A percentile compares a stretch with the other conserved stretches of the same genome.
These are phyloP conservation scores for Sycophila sp. DNA, from an alignment of 1,140 invertebrate species.

Conservation along the genomic window DNA sequence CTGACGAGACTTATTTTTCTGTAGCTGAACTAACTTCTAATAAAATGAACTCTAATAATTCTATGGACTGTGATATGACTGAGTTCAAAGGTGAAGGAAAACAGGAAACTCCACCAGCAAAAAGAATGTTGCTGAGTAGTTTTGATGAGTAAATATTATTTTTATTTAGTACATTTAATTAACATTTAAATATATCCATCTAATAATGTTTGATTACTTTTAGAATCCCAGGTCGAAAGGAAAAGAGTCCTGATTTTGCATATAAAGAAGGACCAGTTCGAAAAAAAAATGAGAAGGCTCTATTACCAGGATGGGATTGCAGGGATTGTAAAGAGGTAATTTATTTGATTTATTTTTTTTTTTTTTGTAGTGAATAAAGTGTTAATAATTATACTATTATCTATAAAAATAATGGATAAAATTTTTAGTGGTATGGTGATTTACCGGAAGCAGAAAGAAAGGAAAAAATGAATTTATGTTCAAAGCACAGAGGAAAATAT, in stretches of 20 bases:
- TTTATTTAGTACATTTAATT: constrained; percentile 15
- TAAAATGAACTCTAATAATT: constrained; percentile 15
- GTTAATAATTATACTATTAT: no score
- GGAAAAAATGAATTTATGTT: constrained; percentile 61
- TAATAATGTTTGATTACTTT: constrained; percentile 38
- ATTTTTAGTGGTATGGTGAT: constrained; percentile 61
- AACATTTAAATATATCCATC: constrained; percentile 2
- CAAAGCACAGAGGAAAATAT: constrained; percentile 62
- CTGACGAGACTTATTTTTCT: constrained; percentile 35
- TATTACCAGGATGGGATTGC: constrained; percentile 59
- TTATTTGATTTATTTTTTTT: constrained; percentile 15
- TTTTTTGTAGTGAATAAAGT: constrained; percentile 22
- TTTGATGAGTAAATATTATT: constrained; percentile 48
- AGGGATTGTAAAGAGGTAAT: constrained; percentile 60
- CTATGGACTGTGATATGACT: constrained; percentile 29
- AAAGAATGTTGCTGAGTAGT: constrained; percentile 39
- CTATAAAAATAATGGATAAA: constrained; percentile 6
- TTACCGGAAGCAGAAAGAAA: constrained; percentile 55
- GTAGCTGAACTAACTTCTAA: constrained; percentile 24
- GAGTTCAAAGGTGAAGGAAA: constrained; percentile 27
- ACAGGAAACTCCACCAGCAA: constrained; percentile 34
- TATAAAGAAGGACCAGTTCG: constrained; percentile 53
- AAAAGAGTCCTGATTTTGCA: constrained; percentile 41
- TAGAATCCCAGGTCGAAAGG: constrained; percentile 41
- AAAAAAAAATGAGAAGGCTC: constrained; percentile 57